Conservation (phyloP, 2,888 invertebrate genomes). For the Ectropis crepuscularia region DNA sequence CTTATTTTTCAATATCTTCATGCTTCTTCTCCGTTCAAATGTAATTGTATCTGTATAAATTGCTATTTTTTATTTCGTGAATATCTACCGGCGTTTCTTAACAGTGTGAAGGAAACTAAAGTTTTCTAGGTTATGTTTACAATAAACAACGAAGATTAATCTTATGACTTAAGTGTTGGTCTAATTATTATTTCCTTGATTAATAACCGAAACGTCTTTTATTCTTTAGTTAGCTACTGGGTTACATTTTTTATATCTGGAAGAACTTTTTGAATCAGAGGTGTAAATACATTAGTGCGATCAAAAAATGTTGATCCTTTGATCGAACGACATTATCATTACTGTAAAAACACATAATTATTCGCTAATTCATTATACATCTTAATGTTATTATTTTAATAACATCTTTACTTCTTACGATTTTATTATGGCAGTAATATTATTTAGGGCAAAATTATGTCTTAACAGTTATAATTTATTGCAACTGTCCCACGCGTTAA, state of each 20-base stretch:
- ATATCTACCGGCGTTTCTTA: background rate
- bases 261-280: background rate
- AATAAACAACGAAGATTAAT: background rate
- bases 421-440: background rate
- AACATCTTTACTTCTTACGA: background rate
- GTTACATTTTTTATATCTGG: no score
- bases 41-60: no score
- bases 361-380: no score
- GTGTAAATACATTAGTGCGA: slow-evolving; percentile 21
- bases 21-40: background rate
- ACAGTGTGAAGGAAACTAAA: background rate
- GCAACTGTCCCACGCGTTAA: slow-evolving; percentile 19
- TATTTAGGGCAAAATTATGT: background rate
- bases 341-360: no score
- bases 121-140: slow-evolving; percentile 18
- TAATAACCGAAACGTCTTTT: background rate
- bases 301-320: slow-evolving; percentile 37
- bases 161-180: background rate
- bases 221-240: no score
- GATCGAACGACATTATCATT: background rate
- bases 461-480: slow-evolving; percentile 8
- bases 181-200: background rate
- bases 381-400: slow-evolving; percentile 2
- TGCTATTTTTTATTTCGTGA: no score
- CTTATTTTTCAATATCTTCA: background rate